phyloP scores from a whole-genome alignment of 2,797 vertebrate species.

The Amazona ochrocephala region DNA sequence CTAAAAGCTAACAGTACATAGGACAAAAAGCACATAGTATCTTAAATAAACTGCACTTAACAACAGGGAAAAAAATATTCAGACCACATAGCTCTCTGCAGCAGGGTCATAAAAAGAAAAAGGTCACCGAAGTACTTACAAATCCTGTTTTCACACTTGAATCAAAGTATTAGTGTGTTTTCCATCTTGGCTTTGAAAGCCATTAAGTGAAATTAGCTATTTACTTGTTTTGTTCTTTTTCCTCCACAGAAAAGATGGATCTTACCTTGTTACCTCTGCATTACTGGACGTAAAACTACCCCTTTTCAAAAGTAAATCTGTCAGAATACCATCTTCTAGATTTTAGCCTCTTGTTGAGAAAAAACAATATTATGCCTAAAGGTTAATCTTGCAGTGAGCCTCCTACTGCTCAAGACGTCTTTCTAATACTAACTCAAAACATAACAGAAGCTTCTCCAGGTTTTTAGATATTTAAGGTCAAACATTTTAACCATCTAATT shows the following conservation, averaged over 20 bases:
- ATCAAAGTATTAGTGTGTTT: background rate
- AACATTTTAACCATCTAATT: background rate
- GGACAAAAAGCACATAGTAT: background rate
- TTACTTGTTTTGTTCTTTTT: slow-evolving; percentile 28
- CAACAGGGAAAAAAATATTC: background rate
- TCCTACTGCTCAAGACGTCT: background rate
- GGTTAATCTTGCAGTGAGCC: background rate
- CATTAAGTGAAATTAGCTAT: slow-evolving; percentile 56
- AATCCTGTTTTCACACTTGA: slow-evolving; percentile 17
- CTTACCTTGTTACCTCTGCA: background rate
- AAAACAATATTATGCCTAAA: slow-evolving; percentile 19
- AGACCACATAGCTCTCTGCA: background rate
- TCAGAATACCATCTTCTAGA: background rate
- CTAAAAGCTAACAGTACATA: slow-evolving; percentile 6
- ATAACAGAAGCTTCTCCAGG: background rate
- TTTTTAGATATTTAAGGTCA: background rate
- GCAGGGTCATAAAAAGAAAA: background rate
- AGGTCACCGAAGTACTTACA: slow-evolving; percentile 9
- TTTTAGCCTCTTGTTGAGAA: background rate
- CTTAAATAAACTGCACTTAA: slow-evolving; percentile 39
- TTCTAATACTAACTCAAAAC: background rate
- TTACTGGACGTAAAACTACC: background rate
- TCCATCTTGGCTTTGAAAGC: slow-evolving; percentile 27
- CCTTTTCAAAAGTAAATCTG: background rate
- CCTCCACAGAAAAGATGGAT: background rate